Base-by-base conservation (phyloP, 2,113 vertebrate genomes). In the Tichodroma muraria region DNA sequence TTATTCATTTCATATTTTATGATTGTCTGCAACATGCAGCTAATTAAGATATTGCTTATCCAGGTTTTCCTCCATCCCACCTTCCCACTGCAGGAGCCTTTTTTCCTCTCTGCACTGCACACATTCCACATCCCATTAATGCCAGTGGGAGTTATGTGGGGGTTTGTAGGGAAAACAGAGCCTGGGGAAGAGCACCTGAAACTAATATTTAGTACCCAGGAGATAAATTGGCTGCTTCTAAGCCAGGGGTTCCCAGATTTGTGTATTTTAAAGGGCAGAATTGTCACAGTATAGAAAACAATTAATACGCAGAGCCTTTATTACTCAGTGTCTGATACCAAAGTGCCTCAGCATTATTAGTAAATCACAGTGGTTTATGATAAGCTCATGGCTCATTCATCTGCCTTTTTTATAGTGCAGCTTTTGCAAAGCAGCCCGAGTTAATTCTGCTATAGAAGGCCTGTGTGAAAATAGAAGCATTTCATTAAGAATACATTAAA, bases 401-500 rank as follows among this genome's bases (percentile, higher is more conserved):
- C 80, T 94, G 69, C 85, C 50, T 90, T 73, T 80, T 89, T 93
- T 81, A 82, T 66, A 44, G 60, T n/a, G 56, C 72, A 76, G 73
- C 77, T 92, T 76, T 66, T 73, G 70, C 68, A 81, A 77, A 88
- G 73, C 76, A 69, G 76, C 87, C 44, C 13, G 44, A 95, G 82
- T 86, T 95, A 76, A 84, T 75, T 93, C 75, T 92, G 50, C 85
- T 93, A 37, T 75, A 57, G 73, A 86, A 92, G 73, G 78, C 42
- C 30, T 64, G 59, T 66, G 71, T 90, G 95, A 90, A 95, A 96
- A 96, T 80, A 94, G 60, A 25, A 66, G n/a, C 71, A 84, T 97
- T 97, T 97, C 45, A 96, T 95, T 96, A 95, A 69, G 64, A 79
- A 79, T 84, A 93, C 63, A 87, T 96, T 94, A 94, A 96, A 96